phyloP scores from a whole-genome alignment of 2,888 invertebrate genomes.

The Sarcophaga carnaria region DNA sequence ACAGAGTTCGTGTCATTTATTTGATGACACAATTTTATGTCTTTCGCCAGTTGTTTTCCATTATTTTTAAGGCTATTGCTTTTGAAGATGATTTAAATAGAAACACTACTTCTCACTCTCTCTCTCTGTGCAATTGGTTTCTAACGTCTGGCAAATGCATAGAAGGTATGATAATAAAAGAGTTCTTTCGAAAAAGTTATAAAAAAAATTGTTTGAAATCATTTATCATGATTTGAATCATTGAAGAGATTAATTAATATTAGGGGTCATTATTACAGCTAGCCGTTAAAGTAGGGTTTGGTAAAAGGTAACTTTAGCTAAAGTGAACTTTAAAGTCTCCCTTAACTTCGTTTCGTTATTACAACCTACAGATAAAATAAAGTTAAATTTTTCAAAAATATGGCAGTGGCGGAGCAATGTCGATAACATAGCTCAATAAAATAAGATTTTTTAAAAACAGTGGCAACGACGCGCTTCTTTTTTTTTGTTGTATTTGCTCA shows the following conservation, averaged over 20 bases:
- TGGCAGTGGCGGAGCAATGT: too few relatives aligned
- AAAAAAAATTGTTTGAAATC: constrained; percentile 29
- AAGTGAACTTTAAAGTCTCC: background rate
- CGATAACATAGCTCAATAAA: too few relatives aligned
- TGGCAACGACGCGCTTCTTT: accelerated
- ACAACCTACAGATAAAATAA: too few relatives aligned
- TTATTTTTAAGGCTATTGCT: background rate
- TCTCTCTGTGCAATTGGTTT: constrained; percentile 54
- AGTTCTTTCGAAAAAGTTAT: background rate
- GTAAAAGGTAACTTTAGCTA: too few relatives aligned
- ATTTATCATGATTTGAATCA: too few relatives aligned
- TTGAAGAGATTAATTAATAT: constrained; percentile 74
- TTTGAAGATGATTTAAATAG: background rate
- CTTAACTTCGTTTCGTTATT: too few relatives aligned
- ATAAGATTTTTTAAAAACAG: too few relatives aligned
- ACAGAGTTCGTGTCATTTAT: constrained; percentile 71
- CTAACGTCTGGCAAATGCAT: background rate
- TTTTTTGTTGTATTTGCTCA: too few relatives aligned
- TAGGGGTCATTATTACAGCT: too few relatives aligned
- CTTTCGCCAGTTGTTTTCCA: constrained; percentile 36
- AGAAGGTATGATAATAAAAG: too few relatives aligned
- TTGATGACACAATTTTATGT: constrained; percentile 74
- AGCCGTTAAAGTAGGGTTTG: too few relatives aligned
- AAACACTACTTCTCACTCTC: constrained; percentile 53
- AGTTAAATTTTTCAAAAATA: too few relatives aligned